These are phyloP conservation scores for Hartigia nigra DNA, from an alignment of 2,888 invertebrate species.

Conservation along the genomic window DNA sequence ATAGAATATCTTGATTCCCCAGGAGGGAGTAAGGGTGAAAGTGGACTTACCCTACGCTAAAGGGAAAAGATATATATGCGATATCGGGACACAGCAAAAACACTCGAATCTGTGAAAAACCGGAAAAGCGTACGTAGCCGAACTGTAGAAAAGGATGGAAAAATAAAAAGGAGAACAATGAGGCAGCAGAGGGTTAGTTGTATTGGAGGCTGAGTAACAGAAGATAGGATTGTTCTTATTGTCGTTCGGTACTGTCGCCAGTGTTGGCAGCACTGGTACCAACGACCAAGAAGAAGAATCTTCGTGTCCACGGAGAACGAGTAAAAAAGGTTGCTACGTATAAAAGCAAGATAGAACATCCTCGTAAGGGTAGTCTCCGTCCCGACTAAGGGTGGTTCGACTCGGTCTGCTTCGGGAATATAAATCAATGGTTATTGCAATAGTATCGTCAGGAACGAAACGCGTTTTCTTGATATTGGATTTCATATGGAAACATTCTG, in stretches of 20 bases:
- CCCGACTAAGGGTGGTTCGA: not conserved
- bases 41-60: not conserved
- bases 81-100: not conserved
- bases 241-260: not conserved
- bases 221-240: not conserved
- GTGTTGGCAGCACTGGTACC: not conserved
- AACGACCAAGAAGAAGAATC: not conserved
- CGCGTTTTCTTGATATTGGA: slow-evolving; percentile 25
- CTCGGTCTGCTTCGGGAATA: slow-evolving; percentile 12
- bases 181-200: not conserved
- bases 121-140: not conserved
- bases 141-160: not conserved
- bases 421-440: slow-evolving; percentile 38
- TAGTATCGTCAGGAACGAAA: slow-evolving; percentile 29
- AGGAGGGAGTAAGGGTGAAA: not conserved
- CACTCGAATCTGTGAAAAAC: not conserved
- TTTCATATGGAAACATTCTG: slow-evolving; percentile 25
- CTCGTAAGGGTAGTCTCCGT: not conserved
- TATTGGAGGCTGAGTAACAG: not conserved
- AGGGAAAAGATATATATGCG: not conserved
- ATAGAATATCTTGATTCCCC: not conserved
- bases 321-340: not conserved
- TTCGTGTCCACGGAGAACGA: not conserved
- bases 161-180: not conserved
- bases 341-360: not conserved